phyloP scores from a whole-genome alignment of 2,113 vertebrate species.

The Sterna hirundo region DNA sequence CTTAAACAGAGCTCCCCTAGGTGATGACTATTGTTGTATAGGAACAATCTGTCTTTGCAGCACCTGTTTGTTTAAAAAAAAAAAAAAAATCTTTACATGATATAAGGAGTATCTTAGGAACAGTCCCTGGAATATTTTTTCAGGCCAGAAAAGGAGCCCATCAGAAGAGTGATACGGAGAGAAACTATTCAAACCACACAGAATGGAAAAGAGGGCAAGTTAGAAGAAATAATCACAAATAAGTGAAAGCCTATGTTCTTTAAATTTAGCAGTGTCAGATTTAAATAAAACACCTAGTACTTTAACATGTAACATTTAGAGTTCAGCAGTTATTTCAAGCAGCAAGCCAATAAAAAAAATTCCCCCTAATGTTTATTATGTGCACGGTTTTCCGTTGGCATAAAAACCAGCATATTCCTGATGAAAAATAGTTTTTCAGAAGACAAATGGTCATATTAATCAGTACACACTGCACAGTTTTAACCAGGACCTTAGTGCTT shows the following conservation, averaged over 20 bases:
- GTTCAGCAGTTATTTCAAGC: background rate
- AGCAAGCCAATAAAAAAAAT: background rate
- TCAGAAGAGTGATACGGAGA: background rate
- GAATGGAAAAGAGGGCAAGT: background rate
- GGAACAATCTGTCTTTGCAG: background rate
- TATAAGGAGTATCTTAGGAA: background rate
- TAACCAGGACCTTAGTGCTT: background rate
- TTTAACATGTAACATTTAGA: background rate
- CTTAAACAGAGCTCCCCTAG: background rate
- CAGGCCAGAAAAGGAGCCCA: background rate
- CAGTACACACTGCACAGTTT: background rate
- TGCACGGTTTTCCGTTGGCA: background rate
- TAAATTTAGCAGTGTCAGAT: background rate
- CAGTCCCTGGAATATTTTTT: background rate
- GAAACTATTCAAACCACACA: background rate
- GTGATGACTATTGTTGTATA: background rate
- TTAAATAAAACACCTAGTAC: background rate
- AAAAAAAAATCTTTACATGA: background rate
- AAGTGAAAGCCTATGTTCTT: background rate
- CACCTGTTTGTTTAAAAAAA: background rate
- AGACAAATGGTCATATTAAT: background rate
- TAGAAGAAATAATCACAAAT: background rate
- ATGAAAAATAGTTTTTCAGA: background rate
- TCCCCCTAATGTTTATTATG: fast-evolving
- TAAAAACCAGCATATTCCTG: background rate